Conservation (phyloP, 2,797 vertebrate species). For the Scolopax rusticola region DNA sequence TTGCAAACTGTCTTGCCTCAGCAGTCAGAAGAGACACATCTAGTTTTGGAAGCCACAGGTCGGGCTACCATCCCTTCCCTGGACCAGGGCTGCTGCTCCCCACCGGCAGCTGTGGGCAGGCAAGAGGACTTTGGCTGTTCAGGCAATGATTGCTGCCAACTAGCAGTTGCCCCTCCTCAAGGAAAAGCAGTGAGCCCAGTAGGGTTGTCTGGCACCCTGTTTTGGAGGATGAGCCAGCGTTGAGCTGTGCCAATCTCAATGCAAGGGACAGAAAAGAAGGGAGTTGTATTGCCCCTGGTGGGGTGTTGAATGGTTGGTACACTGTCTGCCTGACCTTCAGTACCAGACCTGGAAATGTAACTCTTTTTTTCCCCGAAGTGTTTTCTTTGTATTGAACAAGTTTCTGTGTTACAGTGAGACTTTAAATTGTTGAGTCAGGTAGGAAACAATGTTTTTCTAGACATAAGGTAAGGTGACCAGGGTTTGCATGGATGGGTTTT, state of each 20-base stretch:
- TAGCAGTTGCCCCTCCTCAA: background rate
- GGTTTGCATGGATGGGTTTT: background rate
- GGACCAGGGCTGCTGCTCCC: background rate
- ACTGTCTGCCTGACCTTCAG: background rate
- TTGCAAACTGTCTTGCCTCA: background rate
- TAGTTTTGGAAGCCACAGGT: background rate
- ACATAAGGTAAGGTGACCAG: background rate
- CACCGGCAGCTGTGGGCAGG: background rate
- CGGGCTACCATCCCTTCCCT: background rate
- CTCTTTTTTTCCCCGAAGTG: background rate
- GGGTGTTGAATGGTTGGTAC: background rate
- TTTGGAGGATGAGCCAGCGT: background rate
- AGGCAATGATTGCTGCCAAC: background rate
- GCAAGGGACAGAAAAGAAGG: background rate
- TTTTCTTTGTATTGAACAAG: background rate
- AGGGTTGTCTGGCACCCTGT: no score
- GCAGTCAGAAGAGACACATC: background rate
- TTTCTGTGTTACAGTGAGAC: background rate
- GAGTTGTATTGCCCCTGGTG: fast-evolving
- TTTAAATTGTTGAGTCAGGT: background rate
- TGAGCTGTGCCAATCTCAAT: background rate
- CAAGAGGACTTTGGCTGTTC: background rate
- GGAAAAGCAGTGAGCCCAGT: background rate
- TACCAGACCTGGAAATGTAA: background rate
- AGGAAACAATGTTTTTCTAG: background rate